Conservation (phyloP, 2,113 vertebrate genomes). For the Pachypanchax playfairii region DNA sequence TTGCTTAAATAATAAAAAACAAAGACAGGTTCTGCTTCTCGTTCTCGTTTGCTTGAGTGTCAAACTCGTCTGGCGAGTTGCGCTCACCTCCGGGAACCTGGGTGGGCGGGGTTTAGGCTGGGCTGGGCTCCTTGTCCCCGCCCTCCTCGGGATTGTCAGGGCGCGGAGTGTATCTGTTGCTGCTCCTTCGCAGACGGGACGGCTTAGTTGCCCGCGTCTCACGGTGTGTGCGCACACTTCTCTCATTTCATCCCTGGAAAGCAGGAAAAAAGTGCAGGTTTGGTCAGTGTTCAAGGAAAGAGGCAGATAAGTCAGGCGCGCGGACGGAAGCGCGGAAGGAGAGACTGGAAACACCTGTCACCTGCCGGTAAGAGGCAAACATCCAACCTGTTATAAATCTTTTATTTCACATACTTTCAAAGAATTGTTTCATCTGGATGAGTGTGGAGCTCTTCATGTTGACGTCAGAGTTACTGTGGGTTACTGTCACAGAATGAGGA, state of each 20-base stretch:
- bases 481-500: constrained; percentile 2
- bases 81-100: not conserved
- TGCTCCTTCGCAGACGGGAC: not conserved
- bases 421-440: not conserved
- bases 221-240: not conserved
- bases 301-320: constrained; percentile 8
- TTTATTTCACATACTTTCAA: not conserved
- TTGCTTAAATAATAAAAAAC: too few relatives aligned
- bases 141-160: constrained; percentile 9
- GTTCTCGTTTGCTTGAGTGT: not conserved
- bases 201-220: not conserved
- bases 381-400: not conserved
- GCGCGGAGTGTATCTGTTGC: not conserved
- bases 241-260: constrained; percentile 5
- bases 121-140: constrained; percentile 7
- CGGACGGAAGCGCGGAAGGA: not conserved
- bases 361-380: constrained; percentile 35
- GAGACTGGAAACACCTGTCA: constrained; percentile 20
- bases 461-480: too few relatives aligned
- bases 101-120: constrained; percentile 20
- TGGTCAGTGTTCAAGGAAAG: not conserved
- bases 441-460: too few relatives aligned
- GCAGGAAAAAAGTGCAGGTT: not conserved
- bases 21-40: too few relatives aligned
- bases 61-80: not conserved